Base-by-base conservation (phyloP, 2,888 invertebrate genomes). In the Odontothrips loti region DNA sequence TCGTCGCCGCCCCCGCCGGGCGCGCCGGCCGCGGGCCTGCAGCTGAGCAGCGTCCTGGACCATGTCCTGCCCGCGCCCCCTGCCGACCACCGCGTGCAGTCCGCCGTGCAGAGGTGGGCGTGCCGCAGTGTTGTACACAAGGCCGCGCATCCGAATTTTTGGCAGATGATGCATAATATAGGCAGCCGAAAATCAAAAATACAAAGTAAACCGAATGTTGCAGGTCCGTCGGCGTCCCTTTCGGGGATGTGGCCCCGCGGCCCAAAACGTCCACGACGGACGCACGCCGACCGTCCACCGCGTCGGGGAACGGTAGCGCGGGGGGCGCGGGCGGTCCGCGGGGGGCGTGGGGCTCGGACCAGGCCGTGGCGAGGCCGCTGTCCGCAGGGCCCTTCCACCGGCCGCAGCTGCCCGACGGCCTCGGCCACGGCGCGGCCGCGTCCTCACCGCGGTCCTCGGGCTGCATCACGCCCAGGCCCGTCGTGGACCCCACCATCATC, bases 381-480 rank as follows among this genome's bases (percentile, higher is more conserved):
- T 93, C 92, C 85, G 93, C 93, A 0, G 92, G 92, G 0, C 90
- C 91, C 3, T 90, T 91, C 85, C 91, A 91, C 82, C 87, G 89
- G 34, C 90, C 90, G 2, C 87, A 87, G 83, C 85, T 89, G 23
- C 89, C 89, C 84, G 88, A 89, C 0, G 88, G 87, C 23, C 88
- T 92, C 29, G 88, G 93, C 75, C 85, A 90, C 29, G 88, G 91
- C 0, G 91, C 91, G 83, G 90, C 90, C 9, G 88, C 88, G n/a
- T 88, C 93, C 83, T 86, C 88, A 4, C 88, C 90, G 0, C 90
- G 90, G 80, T 93, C 95, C 86, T 94, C 95, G 20, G 95, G 95
- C 0, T 89, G 96, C 47, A 95, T 96, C 84, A 92, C 93, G 79
- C 95, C 95, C 83, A 96, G 86, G 84, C 85, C 34, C 34, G 34